Percentiles rank a stretch among this genome's conserved stretches.
Conservation (phyloP, 2,888 invertebrate species). For the Pandemis corylana region DNA sequence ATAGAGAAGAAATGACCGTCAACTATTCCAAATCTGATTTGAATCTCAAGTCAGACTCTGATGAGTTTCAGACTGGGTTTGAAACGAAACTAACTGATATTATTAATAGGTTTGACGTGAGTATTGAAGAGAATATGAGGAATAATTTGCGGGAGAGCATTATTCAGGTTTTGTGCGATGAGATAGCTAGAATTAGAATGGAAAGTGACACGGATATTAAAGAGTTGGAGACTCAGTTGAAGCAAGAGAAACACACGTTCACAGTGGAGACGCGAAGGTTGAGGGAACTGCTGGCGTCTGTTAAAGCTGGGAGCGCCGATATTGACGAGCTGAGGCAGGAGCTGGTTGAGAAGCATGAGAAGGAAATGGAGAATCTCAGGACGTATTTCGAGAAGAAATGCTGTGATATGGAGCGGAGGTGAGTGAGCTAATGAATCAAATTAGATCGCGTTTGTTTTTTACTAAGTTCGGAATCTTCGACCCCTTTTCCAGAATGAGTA, state of each 20-base stretch:
- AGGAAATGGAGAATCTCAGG: slow-evolving; percentile 91
- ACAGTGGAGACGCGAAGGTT: slow-evolving; percentile 82
- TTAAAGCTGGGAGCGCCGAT: slow-evolving; percentile 85
- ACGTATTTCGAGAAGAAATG: slow-evolving; percentile 93
- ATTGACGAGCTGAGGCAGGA: slow-evolving; percentile 85
- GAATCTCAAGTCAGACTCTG: slow-evolving; percentile 65
- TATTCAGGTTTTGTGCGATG: slow-evolving; percentile 82
- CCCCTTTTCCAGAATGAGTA: no score
- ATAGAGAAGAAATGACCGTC: slow-evolving; percentile 77
- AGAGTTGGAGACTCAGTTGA: slow-evolving; percentile 76
- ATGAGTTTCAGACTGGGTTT: slow-evolving; percentile 72
- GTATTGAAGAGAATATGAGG: slow-evolving; percentile 72
- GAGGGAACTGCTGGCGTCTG: slow-evolving; percentile 82
- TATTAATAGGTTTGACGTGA: slow-evolving; percentile 68
- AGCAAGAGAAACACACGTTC: slow-evolving; percentile 84
- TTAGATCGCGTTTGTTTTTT: neutral
- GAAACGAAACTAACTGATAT: slow-evolving; percentile 67
- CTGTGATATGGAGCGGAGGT: slow-evolving; percentile 91
- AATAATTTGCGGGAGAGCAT: slow-evolving; percentile 83
- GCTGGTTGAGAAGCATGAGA: slow-evolving; percentile 87
- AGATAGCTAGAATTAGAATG: slow-evolving; percentile 78
- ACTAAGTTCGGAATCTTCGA: no score
- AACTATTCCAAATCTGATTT: slow-evolving; percentile 76
- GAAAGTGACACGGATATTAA: slow-evolving; percentile 73
- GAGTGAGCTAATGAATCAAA: slow-evolving; percentile 70